Percentiles rank a stretch among this genome's conserved stretches.
phyloP scores from a whole-genome alignment of 1,140 invertebrate genomes.

The Hormaphis cornu region DNA sequence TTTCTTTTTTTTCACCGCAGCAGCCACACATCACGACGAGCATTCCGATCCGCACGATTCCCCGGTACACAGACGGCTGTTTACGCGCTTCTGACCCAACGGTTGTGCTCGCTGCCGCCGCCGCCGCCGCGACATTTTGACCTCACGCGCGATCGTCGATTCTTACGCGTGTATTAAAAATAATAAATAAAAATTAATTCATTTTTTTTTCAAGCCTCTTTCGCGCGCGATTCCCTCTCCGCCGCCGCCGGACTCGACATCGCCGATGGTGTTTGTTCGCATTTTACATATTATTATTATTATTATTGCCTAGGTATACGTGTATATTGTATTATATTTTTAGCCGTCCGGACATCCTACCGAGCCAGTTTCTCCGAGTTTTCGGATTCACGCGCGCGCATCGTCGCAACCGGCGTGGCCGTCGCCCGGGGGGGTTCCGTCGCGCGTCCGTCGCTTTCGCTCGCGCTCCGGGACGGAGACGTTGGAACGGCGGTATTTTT shows the following conservation, averaged over 20 bases:
- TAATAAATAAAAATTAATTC: neutral
- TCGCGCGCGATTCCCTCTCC: no score
- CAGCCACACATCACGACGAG: no score
- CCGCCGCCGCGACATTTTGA: neutral
- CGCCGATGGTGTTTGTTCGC: no score
- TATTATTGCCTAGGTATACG: neutral
- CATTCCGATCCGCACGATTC: no score
- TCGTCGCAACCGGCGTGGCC: neutral
- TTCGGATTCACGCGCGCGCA: neutral
- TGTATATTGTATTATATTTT: neutral
- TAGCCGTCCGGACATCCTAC: neutral
- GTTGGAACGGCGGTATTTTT: neutral
- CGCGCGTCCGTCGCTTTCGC: neutral
- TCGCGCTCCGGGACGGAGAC: neutral
- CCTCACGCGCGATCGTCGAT: neutral
- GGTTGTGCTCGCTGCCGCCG: neutral
- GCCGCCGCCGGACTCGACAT: no score
- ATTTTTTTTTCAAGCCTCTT: neutral
- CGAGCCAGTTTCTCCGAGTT: constrained; percentile 19
- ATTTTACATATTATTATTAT: neutral
- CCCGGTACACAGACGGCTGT: no score
- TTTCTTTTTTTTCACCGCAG: no score
- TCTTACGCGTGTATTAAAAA: neutral
- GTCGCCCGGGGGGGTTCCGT: neutral
- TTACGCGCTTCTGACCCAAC: no score